phyloP scores from a whole-genome alignment of 2,888 invertebrate species.

The Catocala fraxini region DNA sequence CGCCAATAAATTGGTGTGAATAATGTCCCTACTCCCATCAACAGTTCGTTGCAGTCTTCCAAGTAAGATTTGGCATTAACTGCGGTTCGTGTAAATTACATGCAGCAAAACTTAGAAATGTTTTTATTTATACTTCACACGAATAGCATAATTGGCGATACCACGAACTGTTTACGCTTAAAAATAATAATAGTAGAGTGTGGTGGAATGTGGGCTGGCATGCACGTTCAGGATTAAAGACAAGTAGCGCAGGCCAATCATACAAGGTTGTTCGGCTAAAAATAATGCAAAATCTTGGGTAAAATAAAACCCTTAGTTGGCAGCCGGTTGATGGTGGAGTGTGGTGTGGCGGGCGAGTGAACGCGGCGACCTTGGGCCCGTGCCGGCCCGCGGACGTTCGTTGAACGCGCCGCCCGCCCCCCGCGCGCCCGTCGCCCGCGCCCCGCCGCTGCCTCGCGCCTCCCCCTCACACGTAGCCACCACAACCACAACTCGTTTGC shows the following conservation, averaged over 20 bases:
- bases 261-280: slow-evolving; percentile 42
- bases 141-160: slow-evolving; percentile 28
- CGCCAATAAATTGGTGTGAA: not conserved
- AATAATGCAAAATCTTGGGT: slow-evolving; percentile 55
- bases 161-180: slow-evolving; percentile 26
- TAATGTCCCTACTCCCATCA: not conserved
- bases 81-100: slow-evolving; percentile 14
- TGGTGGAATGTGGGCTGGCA: slow-evolving; percentile 35
- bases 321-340: slow-evolving; percentile 54
- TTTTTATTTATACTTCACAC: slow-evolving; percentile 29
- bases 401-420: slow-evolving; percentile 75
- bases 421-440: slow-evolving; percentile 47
- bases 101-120: slow-evolving; percentile 29
- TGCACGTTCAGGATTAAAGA: slow-evolving; percentile 33
- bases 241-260: slow-evolving; percentile 34
- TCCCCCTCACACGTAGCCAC: slow-evolving; percentile 38
- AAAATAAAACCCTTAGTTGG: slow-evolving; percentile 56
- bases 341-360: slow-evolving; percentile 68
- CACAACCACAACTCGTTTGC: slow-evolving; percentile 73
- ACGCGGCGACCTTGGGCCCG: slow-evolving; percentile 84
- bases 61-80: slow-evolving; percentile 24
- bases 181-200: slow-evolving; percentile 30
- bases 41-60: not conserved
- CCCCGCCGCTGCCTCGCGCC: slow-evolving; percentile 43
- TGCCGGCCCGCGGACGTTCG: slow-evolving; percentile 85